Base-by-base conservation (phyloP, 2,888 invertebrate species). In the Phyllotreta striolata region DNA sequence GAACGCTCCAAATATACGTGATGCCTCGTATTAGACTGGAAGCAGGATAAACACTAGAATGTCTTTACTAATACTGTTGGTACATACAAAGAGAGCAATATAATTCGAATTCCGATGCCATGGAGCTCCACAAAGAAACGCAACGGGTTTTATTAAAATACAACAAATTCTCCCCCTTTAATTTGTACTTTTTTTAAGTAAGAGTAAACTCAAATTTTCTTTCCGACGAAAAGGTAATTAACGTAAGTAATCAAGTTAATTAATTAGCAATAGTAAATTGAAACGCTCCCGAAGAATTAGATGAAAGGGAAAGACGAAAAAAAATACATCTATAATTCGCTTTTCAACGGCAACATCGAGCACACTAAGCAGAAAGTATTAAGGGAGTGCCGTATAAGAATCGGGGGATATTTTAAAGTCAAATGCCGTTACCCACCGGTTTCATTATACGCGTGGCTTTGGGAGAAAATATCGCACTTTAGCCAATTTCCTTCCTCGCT, bases 361-460 rank as follows among this genome's bases (percentile, higher is more conserved):
- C 62, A 60, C 52, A 24, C 8, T 35, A 54, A 24, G 24, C 62
- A 55, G 61, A 46, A 69, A 66, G 70, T 70, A 60, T 59, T 24
- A 69, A 72, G 69, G 68, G 69, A 64, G 68, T 67, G 67, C 72
- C 69, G 72, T 70, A 74, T 72, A 76, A 75, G 75, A 76, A 77
- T 74, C 71, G 67, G 64, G 67, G 64, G 73, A 76, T 75, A 78
- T 79, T 79, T 79, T 77, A 79, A 80, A 80, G 78, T 80, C 79
- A 79, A 80, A 79, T 78, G 73, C 73, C 73, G 67, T 69, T 72
- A 74, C 73, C 73, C 74, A 72, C 75, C 24, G 70, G 76, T 79
- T 79, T 78, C 79, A 79, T 80, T 79, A 78, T 77, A 76, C 74
- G 74, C 73, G 76, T 70, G 77, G 77, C 76, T 77, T 75, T 74